Conservation (phyloP, 2,113 vertebrate genomes). For the western clawed frog (Xenopus tropicalis) region DNA sequence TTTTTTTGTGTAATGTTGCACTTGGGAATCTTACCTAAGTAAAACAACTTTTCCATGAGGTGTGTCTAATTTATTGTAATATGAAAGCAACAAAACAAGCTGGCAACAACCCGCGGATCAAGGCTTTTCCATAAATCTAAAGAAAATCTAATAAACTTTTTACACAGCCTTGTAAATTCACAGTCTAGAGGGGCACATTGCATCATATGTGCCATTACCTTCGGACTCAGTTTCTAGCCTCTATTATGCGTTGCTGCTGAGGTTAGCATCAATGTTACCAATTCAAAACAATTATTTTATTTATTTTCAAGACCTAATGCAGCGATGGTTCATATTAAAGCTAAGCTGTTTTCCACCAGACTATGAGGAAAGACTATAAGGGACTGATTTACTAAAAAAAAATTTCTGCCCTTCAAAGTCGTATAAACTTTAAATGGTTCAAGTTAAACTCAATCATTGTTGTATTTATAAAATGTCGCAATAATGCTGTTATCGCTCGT, state of each 20-base stretch:
- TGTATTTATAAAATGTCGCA: too few species aligned
- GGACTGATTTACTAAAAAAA: too few species aligned
- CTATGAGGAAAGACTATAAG: too few species aligned
- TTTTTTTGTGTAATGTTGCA: constrained; percentile 18
- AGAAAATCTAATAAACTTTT: constrained; percentile 40
- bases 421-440: too few species aligned
- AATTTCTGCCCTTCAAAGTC: too few species aligned
- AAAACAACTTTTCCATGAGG: constrained; percentile 39
- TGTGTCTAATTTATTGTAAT: constrained; percentile 40
- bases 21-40: constrained; percentile 18
- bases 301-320: background rate
- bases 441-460: too few species aligned
- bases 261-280: background rate
- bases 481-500: too few species aligned
- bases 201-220: constrained; percentile 34
- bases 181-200: constrained; percentile 24
- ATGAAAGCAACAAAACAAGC: constrained; percentile 37
- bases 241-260: constrained; percentile 20
- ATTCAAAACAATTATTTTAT: background rate
- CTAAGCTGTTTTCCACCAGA: too few species aligned
- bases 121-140: constrained; percentile 38
- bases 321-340: too few species aligned
- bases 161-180: constrained; percentile 39
- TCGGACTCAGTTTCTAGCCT: background rate
- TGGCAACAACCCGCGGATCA: constrained; percentile 37